Evolutionary conservation across 2,113 vertebrate species (phyloP).

Genomic region (Ceyx margarethae): DNA sequence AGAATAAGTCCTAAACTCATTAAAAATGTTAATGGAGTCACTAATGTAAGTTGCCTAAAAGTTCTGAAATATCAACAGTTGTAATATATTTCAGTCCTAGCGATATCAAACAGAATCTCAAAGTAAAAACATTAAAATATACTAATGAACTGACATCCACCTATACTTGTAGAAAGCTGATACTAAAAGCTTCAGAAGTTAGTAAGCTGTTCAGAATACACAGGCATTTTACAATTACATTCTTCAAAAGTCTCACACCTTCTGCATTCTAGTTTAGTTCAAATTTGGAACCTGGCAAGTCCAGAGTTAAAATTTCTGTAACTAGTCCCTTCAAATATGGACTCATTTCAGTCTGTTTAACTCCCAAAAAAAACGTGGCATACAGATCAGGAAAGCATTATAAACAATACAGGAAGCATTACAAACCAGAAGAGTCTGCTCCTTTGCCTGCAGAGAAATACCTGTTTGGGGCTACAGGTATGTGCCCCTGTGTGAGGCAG

Average conservation of each 20-base stretch:
- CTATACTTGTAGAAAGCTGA: background rate
- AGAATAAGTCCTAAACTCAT: background rate
- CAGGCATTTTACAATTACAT: background rate
- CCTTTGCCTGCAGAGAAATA: background rate
- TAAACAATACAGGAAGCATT: background rate
- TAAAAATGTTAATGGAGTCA: background rate
- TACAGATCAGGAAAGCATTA: background rate
- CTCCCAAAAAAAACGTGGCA: background rate
- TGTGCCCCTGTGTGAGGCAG: rapidly evolving
- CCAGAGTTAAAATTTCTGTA: background rate
- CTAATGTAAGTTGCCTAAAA: background rate
- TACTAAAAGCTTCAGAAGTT: background rate
- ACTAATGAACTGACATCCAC: background rate
- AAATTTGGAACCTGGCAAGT: background rate
- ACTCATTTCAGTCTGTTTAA: background rate
- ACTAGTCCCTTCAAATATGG: background rate
- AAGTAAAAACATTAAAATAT: background rate
- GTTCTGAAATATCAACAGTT: background rate
- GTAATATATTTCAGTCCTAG: background rate
- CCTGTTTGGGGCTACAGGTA: background rate
- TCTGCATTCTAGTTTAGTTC: background rate
- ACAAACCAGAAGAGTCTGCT: background rate
- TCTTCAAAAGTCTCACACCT: background rate
- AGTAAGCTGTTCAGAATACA: background rate
- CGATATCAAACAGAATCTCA: background rate